Evolutionary conservation across 2,888 invertebrate genomes (phyloP), one percentile per base, ranked within the genome.

Genomic region (Leuctra nigra): DNA sequence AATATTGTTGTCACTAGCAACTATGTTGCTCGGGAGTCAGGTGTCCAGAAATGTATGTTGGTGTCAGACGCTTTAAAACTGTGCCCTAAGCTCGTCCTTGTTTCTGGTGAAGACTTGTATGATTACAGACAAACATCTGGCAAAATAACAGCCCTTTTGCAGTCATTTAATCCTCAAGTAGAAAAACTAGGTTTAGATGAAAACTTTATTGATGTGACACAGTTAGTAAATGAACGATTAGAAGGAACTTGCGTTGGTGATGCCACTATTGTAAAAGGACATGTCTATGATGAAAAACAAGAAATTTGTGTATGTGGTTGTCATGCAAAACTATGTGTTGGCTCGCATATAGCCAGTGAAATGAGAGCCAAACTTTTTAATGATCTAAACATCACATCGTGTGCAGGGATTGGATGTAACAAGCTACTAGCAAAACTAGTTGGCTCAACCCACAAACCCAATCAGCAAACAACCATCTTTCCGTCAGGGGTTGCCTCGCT

Each of bases 161-260:
- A 83, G 62, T 80, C 79, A 65, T 90, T 83, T 73, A 85, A 86
- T 57, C 78, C 81, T 52, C 73, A 81, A 50, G 87, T 91, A 0
- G 91, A 92, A 70, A 82, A 88, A 66, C 75, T 91, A 55, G 91
- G 91, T 13, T 79, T 91, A 67, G 91, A 92, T 72, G 92, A 92
- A 70, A 90, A 89, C 69, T 91, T 78, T 70, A 75, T 91, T 64
- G 91, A 92, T 74, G 83, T 91, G 62, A 84, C 87, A 61, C 77
- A 80, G 57, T 68, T 85, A 66, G 81, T 87, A 6, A 23, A 56
- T 23, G 56, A 55, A 36, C 56, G 54, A 39, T 11, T 59, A 13
- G 41, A 25, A 29, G 36, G 47, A 20, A 36, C 39, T 39, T 20
- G 60, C 58, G 22, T 59, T 75, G 23, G 39, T 14, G 35, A 52